A percentile compares a stretch with the other conserved stretches of the same genome.
These are phyloP conservation scores for Drosophila testacea DNA, from an alignment of 2,888 invertebrate species.

Conservation along the genomic window DNA sequence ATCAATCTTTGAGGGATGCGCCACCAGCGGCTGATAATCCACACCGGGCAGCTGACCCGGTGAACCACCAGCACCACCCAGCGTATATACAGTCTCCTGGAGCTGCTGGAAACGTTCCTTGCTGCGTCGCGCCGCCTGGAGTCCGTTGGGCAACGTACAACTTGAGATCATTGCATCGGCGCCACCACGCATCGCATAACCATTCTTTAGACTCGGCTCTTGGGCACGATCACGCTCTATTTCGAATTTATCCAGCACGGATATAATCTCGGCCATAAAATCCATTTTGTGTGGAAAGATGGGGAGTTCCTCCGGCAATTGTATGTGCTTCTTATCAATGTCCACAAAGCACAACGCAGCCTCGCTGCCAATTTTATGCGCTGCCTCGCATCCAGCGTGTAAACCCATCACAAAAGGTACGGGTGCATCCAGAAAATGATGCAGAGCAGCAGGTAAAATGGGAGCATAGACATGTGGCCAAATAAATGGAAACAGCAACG, in stretches of 20 bases:
- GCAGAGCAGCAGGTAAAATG: slow-evolving; percentile 96
- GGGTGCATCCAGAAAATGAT: slow-evolving; percentile 99
- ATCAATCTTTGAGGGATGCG: slow-evolving; percentile 86
- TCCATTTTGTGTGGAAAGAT: slow-evolving; percentile 95
- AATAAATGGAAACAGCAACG: slow-evolving; percentile 96
- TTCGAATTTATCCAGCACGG: slow-evolving; percentile 90
- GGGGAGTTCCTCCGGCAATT: slow-evolving; percentile 97
- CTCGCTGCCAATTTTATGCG: slow-evolving; percentile 90
- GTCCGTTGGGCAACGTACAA: slow-evolving; percentile 89
- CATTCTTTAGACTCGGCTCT: slow-evolving; percentile 81
- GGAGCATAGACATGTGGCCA: slow-evolving; percentile 99
- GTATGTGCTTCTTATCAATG: slow-evolving; percentile 96
- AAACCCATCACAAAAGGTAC: slow-evolving; percentile 99
- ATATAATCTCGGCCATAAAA: slow-evolving; percentile 93
- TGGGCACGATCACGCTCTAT: slow-evolving; percentile 85
- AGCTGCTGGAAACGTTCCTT: slow-evolving; percentile 86
- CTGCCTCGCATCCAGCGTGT: slow-evolving; percentile 87
- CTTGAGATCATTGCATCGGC: slow-evolving; percentile 91
- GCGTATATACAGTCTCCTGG: slow-evolving; percentile 91
- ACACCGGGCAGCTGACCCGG: slow-evolving; percentile 67
- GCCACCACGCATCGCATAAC: slow-evolving; percentile 68
- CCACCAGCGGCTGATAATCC: slow-evolving; percentile 84
- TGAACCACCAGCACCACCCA: slow-evolving; percentile 60
- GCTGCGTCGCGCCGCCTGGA: slow-evolving; percentile 86
- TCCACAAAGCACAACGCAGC: slow-evolving; percentile 98